Percentiles rank a stretch among this genome's conserved stretches.
These are phyloP conservation scores for Spinus pinus DNA, from an alignment of 2,797 vertebrate genomes.

Conservation along the genomic window DNA sequence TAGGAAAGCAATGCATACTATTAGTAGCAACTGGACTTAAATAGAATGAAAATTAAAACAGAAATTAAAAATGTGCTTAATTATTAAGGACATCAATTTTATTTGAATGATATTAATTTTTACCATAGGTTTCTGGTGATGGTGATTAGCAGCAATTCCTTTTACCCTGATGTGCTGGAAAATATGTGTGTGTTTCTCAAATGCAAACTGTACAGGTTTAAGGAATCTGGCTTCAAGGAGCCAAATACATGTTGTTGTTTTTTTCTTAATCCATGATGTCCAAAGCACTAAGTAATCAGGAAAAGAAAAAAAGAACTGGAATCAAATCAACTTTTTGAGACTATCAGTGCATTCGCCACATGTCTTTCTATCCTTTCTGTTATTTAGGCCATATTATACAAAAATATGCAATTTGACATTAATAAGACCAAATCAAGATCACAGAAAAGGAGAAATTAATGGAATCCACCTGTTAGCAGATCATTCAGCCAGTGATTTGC, in stretches of 20 bases:
- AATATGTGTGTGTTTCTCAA: background rate
- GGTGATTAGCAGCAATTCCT: background rate
- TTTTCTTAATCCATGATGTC: background rate
- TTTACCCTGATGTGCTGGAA: background rate
- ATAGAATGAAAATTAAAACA: background rate
- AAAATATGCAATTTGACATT: background rate
- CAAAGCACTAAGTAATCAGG: background rate
- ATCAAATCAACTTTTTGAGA: background rate
- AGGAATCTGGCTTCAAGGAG: background rate
- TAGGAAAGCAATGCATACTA: background rate
- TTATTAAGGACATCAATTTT: background rate
- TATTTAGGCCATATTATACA: background rate
- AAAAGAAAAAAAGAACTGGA: background rate
- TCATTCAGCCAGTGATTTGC: background rate
- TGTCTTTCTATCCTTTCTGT: background rate
- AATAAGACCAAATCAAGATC: background rate
- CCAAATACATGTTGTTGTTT: accelerated
- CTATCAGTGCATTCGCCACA: background rate
- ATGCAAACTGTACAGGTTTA: background rate
- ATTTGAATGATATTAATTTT: background rate
- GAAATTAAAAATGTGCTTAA: accelerated
- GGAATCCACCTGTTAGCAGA: background rate
- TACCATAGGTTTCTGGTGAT: background rate
- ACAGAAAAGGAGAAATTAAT: background rate
- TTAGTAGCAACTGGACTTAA: background rate